A percentile compares a stretch with the other conserved stretches of the same genome.
Evolutionary conservation across 2,113 vertebrate genomes (phyloP).

Genomic region (Eurystomus gularis): DNA sequence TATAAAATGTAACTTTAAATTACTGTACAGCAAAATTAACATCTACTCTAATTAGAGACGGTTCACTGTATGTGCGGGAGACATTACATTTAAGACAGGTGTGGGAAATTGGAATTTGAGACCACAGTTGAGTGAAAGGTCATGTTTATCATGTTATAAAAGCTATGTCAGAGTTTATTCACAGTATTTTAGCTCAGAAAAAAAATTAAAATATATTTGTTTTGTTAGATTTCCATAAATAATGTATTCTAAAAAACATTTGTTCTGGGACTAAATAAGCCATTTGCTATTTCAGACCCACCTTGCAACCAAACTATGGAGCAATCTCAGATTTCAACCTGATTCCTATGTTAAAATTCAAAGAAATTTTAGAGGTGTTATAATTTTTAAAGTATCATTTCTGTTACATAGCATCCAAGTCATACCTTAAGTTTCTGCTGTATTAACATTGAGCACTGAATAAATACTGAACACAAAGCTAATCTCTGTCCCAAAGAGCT

Average conservation of each 20-base stretch:
- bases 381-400: neutral
- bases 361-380: neutral
- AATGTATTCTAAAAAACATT: neutral
- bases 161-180: neutral
- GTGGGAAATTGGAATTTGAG: neutral
- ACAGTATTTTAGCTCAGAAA: neutral
- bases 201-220: neutral
- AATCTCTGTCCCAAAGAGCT: neutral
- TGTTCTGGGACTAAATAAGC: neutral
- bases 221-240: neutral
- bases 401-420: neutral
- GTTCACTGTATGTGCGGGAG: neutral
- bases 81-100: neutral
- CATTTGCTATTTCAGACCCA: neutral
- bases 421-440: neutral
- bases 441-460: neutral
- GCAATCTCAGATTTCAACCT: neutral
- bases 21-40: neutral
- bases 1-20: neutral
- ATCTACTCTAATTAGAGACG: neutral
- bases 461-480: neutral
- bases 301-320: neutral
- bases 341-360: neutral
- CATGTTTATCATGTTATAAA: neutral
- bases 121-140: neutral